A percentile compares a stretch with the other conserved stretches of the same genome.
phyloP scores from a whole-genome alignment of 2,888 invertebrate genomes.

The Limenitis camilla region DNA sequence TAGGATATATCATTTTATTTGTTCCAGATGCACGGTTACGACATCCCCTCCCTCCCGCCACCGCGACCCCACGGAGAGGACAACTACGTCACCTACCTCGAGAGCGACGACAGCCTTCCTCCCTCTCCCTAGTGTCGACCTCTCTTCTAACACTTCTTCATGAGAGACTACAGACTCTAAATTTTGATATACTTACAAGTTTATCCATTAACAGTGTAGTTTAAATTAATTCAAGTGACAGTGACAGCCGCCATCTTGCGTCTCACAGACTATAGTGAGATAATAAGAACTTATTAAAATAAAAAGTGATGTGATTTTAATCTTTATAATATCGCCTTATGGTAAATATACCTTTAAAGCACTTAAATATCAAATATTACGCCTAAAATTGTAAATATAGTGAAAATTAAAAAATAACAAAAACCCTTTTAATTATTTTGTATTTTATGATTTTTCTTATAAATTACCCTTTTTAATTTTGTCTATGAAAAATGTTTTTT shows the following conservation, averaged over 20 bases:
- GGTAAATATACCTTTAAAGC: constrained; percentile 15
- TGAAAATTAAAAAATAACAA: constrained; percentile 1
- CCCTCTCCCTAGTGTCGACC: constrained; percentile 79
- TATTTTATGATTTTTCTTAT: neutral
- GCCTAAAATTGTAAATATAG: constrained; percentile 2
- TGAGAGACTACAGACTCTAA: constrained; percentile 17
- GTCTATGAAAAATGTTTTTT: too few relatives aligned
- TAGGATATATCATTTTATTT: constrained; percentile 1
- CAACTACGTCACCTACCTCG: constrained; percentile 94
- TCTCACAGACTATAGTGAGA: neutral
- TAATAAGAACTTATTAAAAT: constrained; percentile 1
- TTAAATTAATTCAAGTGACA: neutral
- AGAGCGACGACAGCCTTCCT: constrained; percentile 88
- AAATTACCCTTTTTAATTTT: too few relatives aligned
- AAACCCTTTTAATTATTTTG: neutral
- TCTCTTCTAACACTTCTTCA: constrained; percentile 44
- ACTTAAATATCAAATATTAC: constrained; percentile 19
- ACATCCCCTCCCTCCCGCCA: constrained; percentile 77
- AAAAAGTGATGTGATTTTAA: constrained; percentile 18
- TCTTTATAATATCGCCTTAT: constrained; percentile 18
- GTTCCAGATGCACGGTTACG: constrained; percentile 93
- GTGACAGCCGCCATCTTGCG: neutral
- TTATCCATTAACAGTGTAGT: neutral
- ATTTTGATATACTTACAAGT: neutral
- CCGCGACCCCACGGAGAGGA: constrained; percentile 81